phyloP scores from a whole-genome alignment of 2,113 vertebrate species.

The Paralichthys olivaceus region DNA sequence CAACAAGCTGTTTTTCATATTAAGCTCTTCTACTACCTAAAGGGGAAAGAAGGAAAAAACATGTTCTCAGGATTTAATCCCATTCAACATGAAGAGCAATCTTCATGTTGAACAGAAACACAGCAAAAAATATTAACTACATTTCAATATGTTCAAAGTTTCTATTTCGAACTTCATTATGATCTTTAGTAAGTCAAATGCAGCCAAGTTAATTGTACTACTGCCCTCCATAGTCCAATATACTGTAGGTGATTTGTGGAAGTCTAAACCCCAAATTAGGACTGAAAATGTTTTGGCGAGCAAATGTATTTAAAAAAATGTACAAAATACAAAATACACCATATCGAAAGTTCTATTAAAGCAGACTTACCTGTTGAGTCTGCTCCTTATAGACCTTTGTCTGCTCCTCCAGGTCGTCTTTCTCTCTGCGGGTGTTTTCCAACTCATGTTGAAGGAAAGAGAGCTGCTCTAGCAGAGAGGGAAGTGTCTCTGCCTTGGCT shows the following conservation, averaged over 20 bases:
- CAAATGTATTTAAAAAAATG: no score
- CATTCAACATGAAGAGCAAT: no score
- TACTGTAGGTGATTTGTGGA: background rate
- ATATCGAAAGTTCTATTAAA: background rate
- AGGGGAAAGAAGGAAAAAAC: conserved; percentile 2
- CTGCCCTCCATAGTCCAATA: background rate
- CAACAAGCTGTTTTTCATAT: conserved; percentile 88
- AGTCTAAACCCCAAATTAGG: no score
- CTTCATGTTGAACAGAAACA: no score
- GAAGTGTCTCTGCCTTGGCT: conserved; percentile 81
- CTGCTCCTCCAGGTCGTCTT: conserved; percentile 84
- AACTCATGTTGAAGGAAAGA: conserved; percentile 88
- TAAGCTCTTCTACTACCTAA: conserved; percentile 90
- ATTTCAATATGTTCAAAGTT: background rate
- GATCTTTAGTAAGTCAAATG: background rate
- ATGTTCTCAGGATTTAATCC: background rate
- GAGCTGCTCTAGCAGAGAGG: conserved; percentile 91
- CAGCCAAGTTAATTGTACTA: background rate
- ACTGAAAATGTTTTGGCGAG: no score
- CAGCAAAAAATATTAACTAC: background rate
- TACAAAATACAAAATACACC: background rate
- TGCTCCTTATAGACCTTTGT: conserved; percentile 85
- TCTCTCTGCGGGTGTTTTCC: conserved; percentile 84
- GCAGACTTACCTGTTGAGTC: conserved; percentile 85
- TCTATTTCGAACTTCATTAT: background rate